Evolutionary conservation across 2,113 vertebrate genomes (phyloP), one percentile per base, ranked within the genome.

Genomic region (Malurus elegans): DNA sequence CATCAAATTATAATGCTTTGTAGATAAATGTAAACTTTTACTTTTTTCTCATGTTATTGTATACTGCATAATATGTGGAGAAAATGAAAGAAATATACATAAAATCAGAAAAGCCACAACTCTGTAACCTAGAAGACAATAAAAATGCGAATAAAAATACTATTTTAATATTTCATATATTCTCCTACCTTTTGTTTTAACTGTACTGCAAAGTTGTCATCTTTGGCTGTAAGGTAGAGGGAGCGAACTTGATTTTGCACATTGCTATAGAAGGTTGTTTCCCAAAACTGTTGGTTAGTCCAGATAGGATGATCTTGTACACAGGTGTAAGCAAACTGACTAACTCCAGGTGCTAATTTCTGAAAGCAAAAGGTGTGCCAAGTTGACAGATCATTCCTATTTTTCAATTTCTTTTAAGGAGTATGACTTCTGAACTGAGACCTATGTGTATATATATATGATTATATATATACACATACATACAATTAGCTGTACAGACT

Each of bases 251-350:
- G 99, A 88, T 98, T 98, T 90, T 99, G 99, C 40, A 99, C 99
- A 3, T 99, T 99, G 65, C 98, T 99, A 61, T 99, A 99, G 97
- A 99, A 99, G 20, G 99, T 99, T 83, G 99, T 98, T 97, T 99
- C 99, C 99, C 99, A 99, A 93, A 99, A 99, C 79, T 99, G 99
- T 88, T 99, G 99, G 96, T 98, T 99, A 89, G 99, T 98, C 99
- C 99, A 99, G 82, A 99, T 98, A 47, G 99, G 98, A 97, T 99
- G 99, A 90, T 99, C 99, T 93, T 99, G 99, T 12, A 99, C 98
- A 97, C 99, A 99, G 34, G 99, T 99, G 95, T 99, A 99, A 69
- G 99, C 99, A 98, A 99, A 99, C 95, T 99, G 99, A 98, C 98
- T 99, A 84, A 99, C 99, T 23, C 99, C 99, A 18, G 98, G 98